These are phyloP conservation scores for Petaurus breviceps DNA, from an alignment of 2,113 vertebrate species.

Conservation along the genomic window DNA sequence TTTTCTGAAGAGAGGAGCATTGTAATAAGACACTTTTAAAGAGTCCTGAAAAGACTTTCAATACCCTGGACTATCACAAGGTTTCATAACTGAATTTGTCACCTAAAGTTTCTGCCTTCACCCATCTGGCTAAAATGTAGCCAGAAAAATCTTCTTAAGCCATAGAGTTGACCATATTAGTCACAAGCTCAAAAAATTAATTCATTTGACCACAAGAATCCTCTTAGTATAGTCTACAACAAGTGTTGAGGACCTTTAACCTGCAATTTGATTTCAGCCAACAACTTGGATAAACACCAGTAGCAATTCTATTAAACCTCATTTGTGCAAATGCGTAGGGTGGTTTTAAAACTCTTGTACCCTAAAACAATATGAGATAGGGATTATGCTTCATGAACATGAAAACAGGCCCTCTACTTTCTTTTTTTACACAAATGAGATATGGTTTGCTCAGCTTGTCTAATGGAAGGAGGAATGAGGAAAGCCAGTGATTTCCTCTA, in stretches of 20 bases:
- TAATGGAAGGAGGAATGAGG: neutral
- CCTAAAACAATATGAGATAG: neutral
- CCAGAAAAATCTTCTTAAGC: neutral
- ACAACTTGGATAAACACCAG: neutral
- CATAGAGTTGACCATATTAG: neutral
- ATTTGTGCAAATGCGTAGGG: neutral
- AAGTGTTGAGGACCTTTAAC: neutral
- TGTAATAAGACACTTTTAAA: neutral
- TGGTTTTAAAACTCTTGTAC: neutral
- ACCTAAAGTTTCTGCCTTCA: too few species aligned
- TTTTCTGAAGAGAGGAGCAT: neutral
- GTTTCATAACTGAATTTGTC: neutral
- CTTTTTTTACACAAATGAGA: neutral
- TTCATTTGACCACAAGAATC: neutral
- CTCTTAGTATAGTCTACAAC: neutral
- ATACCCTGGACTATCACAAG: neutral
- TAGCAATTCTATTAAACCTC: neutral
- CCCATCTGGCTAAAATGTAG: neutral
- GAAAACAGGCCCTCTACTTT: neutral
- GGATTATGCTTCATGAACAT: neutral
- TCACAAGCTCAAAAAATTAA: neutral
- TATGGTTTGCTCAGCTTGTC: neutral
- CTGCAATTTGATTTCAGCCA: neutral
- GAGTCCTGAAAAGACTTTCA: neutral
- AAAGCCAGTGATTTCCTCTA: neutral